phyloP scores from a whole-genome alignment of 2,888 invertebrate species.

The Machimus atricapillus region DNA sequence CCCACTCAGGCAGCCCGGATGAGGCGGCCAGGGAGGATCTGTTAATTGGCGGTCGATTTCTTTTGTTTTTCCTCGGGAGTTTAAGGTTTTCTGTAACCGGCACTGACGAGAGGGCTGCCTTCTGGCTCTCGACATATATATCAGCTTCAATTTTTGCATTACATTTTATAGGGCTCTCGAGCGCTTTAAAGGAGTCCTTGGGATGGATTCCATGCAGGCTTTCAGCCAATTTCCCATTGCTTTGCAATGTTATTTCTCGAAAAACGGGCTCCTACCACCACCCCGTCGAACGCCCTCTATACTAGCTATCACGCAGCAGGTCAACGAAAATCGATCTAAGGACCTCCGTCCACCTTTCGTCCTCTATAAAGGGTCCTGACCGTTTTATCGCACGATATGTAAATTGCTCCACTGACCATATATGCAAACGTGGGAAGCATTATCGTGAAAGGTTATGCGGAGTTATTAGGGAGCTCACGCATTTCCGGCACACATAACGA shows the following conservation, averaged over 20 bases:
- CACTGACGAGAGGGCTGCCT: not conserved
- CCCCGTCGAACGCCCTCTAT: not conserved
- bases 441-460: constrained; percentile 44
- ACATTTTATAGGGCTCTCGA: not conserved
- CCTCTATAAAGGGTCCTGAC: not conserved
- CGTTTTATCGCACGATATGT: constrained; percentile 39
- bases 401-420: constrained; percentile 43
- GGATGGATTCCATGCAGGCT: not conserved
- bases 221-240: not conserved
- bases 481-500: constrained; percentile 43
- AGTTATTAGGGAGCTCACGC: constrained; percentile 47
- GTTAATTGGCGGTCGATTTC: constrained; percentile 41
- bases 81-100: not conserved
- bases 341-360: not conserved
- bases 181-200: not conserved
- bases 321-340: constrained; percentile 4
- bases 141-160: constrained; percentile 26
- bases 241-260: not conserved
- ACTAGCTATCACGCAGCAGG: not conserved
- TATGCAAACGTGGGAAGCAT: constrained; percentile 35
- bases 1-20: constrained; percentile 4
- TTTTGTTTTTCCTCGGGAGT: constrained; percentile 27
- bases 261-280: not conserved
- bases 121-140: constrained; percentile 12
- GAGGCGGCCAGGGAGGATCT: constrained; percentile 31